Evolutionary conservation across 2,888 invertebrate genomes (phyloP).

Genomic region (Zygothrica quintamaculata): DNA sequence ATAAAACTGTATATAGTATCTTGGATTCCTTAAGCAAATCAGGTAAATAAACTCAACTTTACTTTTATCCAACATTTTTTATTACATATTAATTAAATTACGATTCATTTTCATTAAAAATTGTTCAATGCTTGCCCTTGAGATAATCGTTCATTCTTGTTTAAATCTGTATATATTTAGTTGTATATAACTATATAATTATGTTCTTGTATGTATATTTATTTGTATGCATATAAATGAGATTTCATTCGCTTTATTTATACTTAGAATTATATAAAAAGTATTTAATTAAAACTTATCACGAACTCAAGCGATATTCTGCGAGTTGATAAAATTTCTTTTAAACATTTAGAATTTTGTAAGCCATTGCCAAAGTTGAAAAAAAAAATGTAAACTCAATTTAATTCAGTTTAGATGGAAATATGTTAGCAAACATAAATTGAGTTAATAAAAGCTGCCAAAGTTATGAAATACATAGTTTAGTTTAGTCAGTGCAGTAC

Average conservation of each 20-base stretch:
- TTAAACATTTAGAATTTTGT: neutral
- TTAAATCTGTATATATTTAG: constrained; percentile 40
- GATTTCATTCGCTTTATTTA: constrained; percentile 52
- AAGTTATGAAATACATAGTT: constrained; percentile 33
- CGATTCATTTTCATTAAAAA: constrained; percentile 68
- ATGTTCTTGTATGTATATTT: constrained; percentile 45
- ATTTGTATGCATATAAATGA: constrained; percentile 53
- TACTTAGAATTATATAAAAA: constrained; percentile 37
- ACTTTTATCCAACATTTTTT: constrained; percentile 74
- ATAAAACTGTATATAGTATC: too few species aligned
- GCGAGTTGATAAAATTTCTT: neutral
- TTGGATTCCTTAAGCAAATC: too few species aligned
- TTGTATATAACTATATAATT: constrained; percentile 67
- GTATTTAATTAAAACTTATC: constrained; percentile 17
- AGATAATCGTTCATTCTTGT: constrained; percentile 49
- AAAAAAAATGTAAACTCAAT: constrained; percentile 13
- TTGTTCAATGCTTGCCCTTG: constrained; percentile 68
- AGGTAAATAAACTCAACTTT: constrained; percentile 3
- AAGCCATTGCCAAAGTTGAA: constrained; percentile 12
- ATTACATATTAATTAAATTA: constrained; percentile 69
- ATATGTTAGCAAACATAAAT: constrained; percentile 33
- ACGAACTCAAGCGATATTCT: neutral
- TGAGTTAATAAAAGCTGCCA: constrained; percentile 58
- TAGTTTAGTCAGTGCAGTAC: constrained; percentile 32
- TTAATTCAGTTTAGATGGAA: too few species aligned